A percentile compares a stretch with the other conserved stretches of the same genome.
These are phyloP conservation scores for Drosophila grimshawi DNA, from an alignment of 1,140 invertebrate species.

Conservation along the genomic window DNA sequence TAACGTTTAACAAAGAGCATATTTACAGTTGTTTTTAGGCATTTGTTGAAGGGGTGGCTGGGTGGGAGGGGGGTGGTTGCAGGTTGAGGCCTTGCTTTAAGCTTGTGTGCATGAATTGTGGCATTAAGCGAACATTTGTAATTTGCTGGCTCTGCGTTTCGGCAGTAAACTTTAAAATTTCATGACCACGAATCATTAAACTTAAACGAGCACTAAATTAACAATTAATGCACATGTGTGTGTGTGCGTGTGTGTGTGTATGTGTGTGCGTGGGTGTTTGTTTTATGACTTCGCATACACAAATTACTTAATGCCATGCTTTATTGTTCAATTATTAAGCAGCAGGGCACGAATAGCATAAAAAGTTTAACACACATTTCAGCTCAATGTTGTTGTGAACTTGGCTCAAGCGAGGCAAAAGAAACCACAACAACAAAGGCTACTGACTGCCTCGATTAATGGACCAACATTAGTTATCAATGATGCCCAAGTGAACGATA, in stretches of 20 bases:
- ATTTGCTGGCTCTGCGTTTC: conserved; percentile 56
- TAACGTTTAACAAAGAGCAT: neutral
- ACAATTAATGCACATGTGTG: conserved; percentile 63
- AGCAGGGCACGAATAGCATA: conserved; percentile 38
- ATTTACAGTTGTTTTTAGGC: no score
- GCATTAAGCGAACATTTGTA: conserved; percentile 28
- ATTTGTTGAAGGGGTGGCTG: neutral
- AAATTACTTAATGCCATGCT: conserved; percentile 80
- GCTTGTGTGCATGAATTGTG: conserved; percentile 20
- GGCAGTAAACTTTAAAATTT: conserved; percentile 76
- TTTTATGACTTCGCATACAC: conserved; percentile 73
- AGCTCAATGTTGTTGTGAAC: conserved; percentile 27
- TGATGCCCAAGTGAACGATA: conserved; percentile 72
- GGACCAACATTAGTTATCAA: conserved; percentile 74
- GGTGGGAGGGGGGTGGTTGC: neutral
- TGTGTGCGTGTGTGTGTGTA: conserved; percentile 5
- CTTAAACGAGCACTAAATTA: conserved; percentile 75
- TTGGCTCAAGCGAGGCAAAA: conserved; percentile 4
- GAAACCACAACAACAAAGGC: conserved; percentile 23
- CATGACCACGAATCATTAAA: conserved; percentile 77
- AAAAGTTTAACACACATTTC: conserved; percentile 70
- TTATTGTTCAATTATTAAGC: conserved; percentile 81
- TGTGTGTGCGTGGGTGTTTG: conserved; percentile 49
- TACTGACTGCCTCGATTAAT: conserved; percentile 67
- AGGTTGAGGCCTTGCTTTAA: neutral